Evolutionary conservation across 1,140 invertebrate species (phyloP).

Genomic region (Hycleus cichorii): DNA sequence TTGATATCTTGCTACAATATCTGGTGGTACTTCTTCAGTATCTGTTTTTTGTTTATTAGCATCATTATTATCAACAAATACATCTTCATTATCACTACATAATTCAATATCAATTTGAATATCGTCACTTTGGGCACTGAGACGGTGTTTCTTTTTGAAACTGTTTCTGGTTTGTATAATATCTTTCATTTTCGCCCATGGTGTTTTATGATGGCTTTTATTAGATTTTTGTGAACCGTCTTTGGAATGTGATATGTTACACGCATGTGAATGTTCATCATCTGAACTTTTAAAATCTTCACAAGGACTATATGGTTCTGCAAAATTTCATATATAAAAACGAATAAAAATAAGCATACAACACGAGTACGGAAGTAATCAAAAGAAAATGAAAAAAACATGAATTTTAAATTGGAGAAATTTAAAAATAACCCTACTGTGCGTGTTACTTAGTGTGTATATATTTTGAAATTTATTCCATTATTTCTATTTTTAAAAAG

Average conservation of each 20-base stretch:
- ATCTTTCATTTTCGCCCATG: slow-evolving; percentile 63
- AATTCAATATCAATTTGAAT: slow-evolving; percentile 35
- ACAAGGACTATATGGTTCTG: slow-evolving; percentile 11
- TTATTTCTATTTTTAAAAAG: no score
- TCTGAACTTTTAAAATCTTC: slow-evolving; percentile 28
- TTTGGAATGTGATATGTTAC: slow-evolving; percentile 28
- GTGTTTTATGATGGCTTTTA: slow-evolving; percentile 41
- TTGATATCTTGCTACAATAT: slow-evolving; percentile 30
- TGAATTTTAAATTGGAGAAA: no score
- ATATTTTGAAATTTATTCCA: no score
- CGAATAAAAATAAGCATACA: not conserved
- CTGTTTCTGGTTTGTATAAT: slow-evolving; percentile 65
- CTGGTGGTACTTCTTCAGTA: slow-evolving; percentile 22
- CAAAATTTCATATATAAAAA: slow-evolving; percentile 1
- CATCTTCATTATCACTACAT: slow-evolving; percentile 43
- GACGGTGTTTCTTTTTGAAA: slow-evolving; percentile 49
- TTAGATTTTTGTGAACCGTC: slow-evolving; percentile 26
- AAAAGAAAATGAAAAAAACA: no score
- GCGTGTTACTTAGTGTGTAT: no score
- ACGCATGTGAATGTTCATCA: slow-evolving; percentile 26
- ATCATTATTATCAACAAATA: slow-evolving; percentile 45
- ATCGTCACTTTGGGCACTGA: slow-evolving; percentile 37
- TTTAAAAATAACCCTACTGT: no score
- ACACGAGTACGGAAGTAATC: no score
- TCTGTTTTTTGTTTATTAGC: slow-evolving; percentile 20